These are phyloP conservation scores for Conus betulinus DNA, from an alignment of 1,140 invertebrate genomes.

Conservation along the genomic window DNA sequence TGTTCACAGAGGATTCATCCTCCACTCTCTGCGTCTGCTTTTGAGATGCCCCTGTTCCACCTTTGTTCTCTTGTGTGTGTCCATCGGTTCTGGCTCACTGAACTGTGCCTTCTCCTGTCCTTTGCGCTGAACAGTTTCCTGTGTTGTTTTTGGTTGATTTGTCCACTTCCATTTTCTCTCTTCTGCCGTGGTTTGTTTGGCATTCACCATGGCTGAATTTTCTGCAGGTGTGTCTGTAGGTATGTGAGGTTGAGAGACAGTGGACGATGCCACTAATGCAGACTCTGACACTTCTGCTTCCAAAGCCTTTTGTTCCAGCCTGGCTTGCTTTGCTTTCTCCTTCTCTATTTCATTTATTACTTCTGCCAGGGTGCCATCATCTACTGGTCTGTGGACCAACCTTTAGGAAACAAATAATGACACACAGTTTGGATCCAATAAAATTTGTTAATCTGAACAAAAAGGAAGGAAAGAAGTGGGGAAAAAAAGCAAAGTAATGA, in stretches of 20 bases:
- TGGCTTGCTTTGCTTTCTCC: constrained; percentile 63
- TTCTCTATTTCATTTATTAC: constrained; percentile 61
- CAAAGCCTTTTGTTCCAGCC: constrained; percentile 52
- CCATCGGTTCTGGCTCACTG: constrained; percentile 20
- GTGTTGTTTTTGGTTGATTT: background rate
- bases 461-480: too few species aligned
- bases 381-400: constrained; percentile 66
- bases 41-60: background rate
- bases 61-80: constrained; percentile 21
- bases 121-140: background rate
- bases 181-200: background rate
- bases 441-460: background rate
- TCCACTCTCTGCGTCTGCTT: constrained; percentile 43
- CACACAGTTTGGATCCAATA: background rate
- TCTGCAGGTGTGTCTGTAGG: background rate
- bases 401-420: constrained; percentile 48
- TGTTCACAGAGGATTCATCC: constrained; percentile 15
- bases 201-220: background rate
- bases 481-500: too few species aligned
- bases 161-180: background rate
- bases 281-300: constrained; percentile 39
- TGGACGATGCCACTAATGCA: background rate
- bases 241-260: background rate
- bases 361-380: constrained; percentile 56
- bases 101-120: background rate